Conservation (phyloP, 2,113 vertebrate species). For the Peromyscus maniculatus region DNA sequence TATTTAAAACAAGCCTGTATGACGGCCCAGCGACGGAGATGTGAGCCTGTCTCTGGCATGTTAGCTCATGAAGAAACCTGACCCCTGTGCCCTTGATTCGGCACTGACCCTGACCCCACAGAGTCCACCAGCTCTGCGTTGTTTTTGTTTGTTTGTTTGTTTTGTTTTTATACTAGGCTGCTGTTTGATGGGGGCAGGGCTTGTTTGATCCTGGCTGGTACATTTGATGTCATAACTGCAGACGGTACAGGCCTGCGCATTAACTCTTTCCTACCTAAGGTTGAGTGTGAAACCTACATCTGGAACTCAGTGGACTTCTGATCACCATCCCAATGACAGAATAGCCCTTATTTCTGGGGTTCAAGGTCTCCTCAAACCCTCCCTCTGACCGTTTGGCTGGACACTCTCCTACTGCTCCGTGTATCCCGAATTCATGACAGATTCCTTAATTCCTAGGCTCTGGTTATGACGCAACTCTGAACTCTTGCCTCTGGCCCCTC, state of each 20-base stretch:
- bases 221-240: not conserved
- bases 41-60: not conserved
- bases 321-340: not conserved
- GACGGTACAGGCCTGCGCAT: too few species aligned
- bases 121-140: not conserved
- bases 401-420: rapidly evolving
- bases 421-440: rapidly evolving
- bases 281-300: not conserved
- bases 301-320: not conserved
- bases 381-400: too few species aligned
- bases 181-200: not conserved
- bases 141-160: too few species aligned
- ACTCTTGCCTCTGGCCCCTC: not conserved
- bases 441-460: rapidly evolving
- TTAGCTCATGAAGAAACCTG: not conserved
- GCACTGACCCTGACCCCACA: not conserved
- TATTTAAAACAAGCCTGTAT: not conserved
- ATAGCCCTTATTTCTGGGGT: not conserved
- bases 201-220: not conserved
- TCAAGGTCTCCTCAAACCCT: not conserved
- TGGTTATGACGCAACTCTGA: not conserved
- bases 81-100: not conserved
- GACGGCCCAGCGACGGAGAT: not conserved
- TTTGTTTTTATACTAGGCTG: not conserved
- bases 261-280: not conserved